Conservation (phyloP, 2,113 vertebrate species). For the Microtus pennsylvanicus region DNA sequence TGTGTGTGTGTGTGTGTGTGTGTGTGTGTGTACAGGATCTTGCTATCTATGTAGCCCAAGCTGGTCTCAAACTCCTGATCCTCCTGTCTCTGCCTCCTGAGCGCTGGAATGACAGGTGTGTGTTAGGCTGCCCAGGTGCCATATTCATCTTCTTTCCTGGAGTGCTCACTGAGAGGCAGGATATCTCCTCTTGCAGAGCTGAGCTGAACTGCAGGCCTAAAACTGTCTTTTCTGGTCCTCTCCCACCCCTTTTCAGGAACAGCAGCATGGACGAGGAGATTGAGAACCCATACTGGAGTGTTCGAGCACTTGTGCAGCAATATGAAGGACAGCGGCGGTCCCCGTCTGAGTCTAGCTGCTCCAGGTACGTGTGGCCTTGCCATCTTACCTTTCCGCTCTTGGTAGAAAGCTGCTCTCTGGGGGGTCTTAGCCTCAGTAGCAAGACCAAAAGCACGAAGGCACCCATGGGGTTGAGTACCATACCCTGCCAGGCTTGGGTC, state of each 20-base stretch:
- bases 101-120: neutral
- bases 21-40: neutral
- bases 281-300: conserved; percentile 92
- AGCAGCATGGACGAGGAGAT: conserved; percentile 90
- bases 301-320: conserved; percentile 95
- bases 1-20: no score
- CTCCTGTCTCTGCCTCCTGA: neutral
- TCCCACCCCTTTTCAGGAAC: conserved; percentile 77
- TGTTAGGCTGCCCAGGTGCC: neutral
- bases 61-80: neutral
- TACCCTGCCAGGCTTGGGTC: neutral
- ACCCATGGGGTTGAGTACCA: neutral
- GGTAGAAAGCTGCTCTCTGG: neutral
- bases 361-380: conserved; percentile 86
- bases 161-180: neutral
- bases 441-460: neutral
- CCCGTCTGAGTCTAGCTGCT: conserved; percentile 79
- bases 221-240: neutral
- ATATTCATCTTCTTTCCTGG: neutral
- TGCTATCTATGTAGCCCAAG: neutral
- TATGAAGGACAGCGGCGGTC: conserved; percentile 92
- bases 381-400: neutral
- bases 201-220: conserved; percentile 15
- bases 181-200: neutral
- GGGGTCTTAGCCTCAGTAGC: neutral